Base-by-base conservation (phyloP, 2,797 vertebrate genomes). In the Schizothorax lantsangensis region DNA sequence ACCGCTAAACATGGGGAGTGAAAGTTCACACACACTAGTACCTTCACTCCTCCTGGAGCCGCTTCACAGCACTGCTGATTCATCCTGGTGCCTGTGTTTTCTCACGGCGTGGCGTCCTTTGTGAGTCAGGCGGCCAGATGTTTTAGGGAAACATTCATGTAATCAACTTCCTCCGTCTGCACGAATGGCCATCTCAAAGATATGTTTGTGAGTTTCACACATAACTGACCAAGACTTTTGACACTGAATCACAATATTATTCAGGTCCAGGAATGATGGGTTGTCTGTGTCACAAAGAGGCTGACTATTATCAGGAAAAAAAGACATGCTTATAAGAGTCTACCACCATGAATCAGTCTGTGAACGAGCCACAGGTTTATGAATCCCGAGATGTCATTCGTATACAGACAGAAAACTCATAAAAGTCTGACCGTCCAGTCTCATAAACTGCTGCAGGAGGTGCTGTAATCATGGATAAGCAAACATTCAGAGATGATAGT, bases 81-180 rank as follows among this genome's bases (percentile, higher is more conserved):
- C 94, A 95, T 83, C 62, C n/a, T 45, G n/a, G 78, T 88, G 89
- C 73, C 89, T 90, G 89, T 89, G 89, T 91, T 88, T 91, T 90
- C 86, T 88, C 84, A 68, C 81, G 72, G 90, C 21, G 90, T 91
- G 93, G 91, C 79, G 88, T 89, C 49, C 88, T 88, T 57, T 30
- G 85, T 95, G 95, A 96, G 91, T 95, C 94, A 95, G 66, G 17
- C 83, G 47, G 30, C 81, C 88, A 93, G 93, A 94, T 92, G 88
- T 89, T 91, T 93, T 91, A 85, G 88, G 75, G 84, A 89, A 88
- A 88, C 90, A 89, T 94, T 91, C 89, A 94, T 89, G 86, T 89
- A 91, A 91, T 91, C 91, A 93, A 47, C 52, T 72, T 62, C 64
- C 36, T 15, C 17, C 59, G 52, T 90, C 75, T 78, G 81, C 85